Evolutionary conservation across 2,888 invertebrate species (phyloP), one percentile per base, ranked within the genome.

Genomic region (Trachelus stipa): DNA sequence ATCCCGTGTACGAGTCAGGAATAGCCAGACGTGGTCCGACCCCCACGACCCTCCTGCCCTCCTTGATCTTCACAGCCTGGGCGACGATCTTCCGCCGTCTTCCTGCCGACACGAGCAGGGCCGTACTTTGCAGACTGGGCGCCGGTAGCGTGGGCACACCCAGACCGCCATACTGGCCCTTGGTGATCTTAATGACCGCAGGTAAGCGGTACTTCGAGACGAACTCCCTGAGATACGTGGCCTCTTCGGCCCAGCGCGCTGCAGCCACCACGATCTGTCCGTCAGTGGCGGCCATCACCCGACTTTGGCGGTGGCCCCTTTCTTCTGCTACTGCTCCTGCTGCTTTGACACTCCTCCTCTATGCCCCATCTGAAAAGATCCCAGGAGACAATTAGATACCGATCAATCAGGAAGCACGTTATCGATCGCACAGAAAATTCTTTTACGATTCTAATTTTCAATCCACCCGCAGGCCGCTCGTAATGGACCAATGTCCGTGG

Each of bases 151-250:
- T 96, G 3, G 98, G 97, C 31, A 97, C 97, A 37, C 98, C 98
- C 76, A 98, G 94, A 79, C 96, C 96, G 83, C 96, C 96, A 92
- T 98, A 98, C 91, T 98, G 98, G 83, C 98, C 98, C 92, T 98
- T 98, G 87, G 97, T 96, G 89, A 98, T 96, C 92, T 97, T 97
- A 79, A 97, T 97, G 85, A 98, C 95, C 85, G 95, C 95, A 23
- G 98, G 98, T 80, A 96, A 91, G 79, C 95, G 94, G 88, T 96
- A 94, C 90, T 96, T 96, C 89, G 94, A 92, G 87, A 95, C 95
- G 90, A 95, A 95, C 90, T 96, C 95, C 79, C 95, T 93, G 73
- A 96, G 93, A 90, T 96, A 95, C 86, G 93, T 94, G 78, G 95
- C 95, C 88, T 96, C 96, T 89, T 96, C 96, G 79, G 94, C 93